These are phyloP conservation scores for Trachymyrmex septentrionalis DNA, from an alignment of 1,140 invertebrate species.

Conservation along the genomic window DNA sequence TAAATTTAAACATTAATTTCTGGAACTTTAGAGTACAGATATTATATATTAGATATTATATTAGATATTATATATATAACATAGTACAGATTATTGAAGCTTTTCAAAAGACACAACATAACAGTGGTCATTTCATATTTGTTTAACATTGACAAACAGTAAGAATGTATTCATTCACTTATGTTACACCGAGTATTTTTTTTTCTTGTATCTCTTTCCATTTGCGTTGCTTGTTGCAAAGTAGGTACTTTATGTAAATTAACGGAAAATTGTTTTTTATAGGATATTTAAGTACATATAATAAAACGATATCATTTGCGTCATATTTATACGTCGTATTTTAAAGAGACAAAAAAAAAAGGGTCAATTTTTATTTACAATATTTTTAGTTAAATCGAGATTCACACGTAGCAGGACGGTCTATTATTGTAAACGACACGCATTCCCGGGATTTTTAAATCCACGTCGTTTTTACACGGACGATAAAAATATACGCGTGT, in stretches of 20 bases:
- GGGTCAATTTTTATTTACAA: background rate
- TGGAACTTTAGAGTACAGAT: background rate
- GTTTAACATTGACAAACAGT: no score
- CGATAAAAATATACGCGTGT: constrained; percentile 34
- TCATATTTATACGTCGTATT: background rate
- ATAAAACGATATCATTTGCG: background rate
- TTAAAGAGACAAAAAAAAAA: constrained; percentile 17
- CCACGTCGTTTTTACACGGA: background rate
- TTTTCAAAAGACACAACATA: no score
- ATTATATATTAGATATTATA: no score
- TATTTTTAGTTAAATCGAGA: constrained; percentile 23
- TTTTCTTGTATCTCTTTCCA: no score
- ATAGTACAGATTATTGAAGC: background rate
- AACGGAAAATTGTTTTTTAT: background rate
- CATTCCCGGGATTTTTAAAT: constrained; percentile 16
- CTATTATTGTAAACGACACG: constrained; percentile 27
- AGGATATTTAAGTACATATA: background rate
- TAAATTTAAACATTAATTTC: background rate
- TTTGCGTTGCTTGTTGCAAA: no score
- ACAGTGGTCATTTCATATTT: no score
- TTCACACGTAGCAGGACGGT: background rate
- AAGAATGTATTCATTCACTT: no score
- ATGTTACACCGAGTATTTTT: no score
- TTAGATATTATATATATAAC: no score
- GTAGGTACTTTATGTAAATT: background rate